Evolutionary conservation across 2,888 invertebrate genomes (phyloP), one percentile per base, ranked within the genome.

Genomic region (Leucania comma): DNA sequence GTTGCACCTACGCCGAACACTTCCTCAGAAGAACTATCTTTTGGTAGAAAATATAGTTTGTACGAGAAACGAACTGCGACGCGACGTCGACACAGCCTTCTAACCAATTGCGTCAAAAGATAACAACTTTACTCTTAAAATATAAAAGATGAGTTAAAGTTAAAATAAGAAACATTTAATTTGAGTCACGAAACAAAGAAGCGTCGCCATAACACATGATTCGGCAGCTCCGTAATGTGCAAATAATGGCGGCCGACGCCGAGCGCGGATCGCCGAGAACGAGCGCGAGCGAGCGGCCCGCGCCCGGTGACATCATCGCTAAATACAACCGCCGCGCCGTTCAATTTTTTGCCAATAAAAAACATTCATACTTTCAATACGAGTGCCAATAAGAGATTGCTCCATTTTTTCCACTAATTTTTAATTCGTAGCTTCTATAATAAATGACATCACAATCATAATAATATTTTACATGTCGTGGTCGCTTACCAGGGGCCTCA

Each of bases 301-400:
- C 42, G 12, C 51, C n/a, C 6, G 22, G 17, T 68, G 63, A 68
- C 56, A 42, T 77, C 78, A 78, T n/a, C 58, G 56, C 63, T 51
- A 26, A 20, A 61, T 64, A 56, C 17, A 58, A 56, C 54, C 26
- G 3, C n/a, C 26, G 29, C 26, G 3, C n/a, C 26, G 29, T 65
- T 24, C n/a, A 0, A 3, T 38, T 63, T 63, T 77, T 67, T 67
- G 66, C 65, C 20, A 51, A 53, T 61, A 24, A 26, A 69, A 54
- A 61, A 46, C 35, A 14, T 51, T 42, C n/a, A 53, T 29, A 38
- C 26, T 54, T 22, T 35, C 20, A 50, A 38, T n/a, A 68, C 42
- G 20, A 54, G 20, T 24, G 26, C 38, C 35, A n/a, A 32, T 9
- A 46, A 46, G 6, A 46, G 32, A 29, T 35, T 10, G 32, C 20